Evolutionary conservation across 2,888 invertebrate genomes (phyloP).

Genomic region (Poecilobothrus nobilitatus): DNA sequence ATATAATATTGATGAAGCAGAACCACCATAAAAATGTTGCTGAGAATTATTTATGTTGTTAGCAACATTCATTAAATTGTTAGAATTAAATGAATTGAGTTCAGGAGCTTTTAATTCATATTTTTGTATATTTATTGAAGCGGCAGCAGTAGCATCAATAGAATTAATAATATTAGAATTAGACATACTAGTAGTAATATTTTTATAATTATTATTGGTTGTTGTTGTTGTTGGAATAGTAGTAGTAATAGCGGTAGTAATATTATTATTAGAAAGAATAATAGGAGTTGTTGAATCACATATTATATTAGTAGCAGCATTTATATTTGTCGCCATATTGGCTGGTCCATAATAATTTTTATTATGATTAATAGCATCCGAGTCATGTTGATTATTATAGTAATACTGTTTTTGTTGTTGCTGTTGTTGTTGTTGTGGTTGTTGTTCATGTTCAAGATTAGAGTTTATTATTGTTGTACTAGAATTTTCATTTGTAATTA

Average conservation of each 20-base stretch:
- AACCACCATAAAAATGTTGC: constrained; percentile 30
- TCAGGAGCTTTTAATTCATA: background rate
- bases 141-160: background rate
- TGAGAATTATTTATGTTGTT: constrained; percentile 17
- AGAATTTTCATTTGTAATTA: background rate
- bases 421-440: constrained; percentile 24
- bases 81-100: background rate
- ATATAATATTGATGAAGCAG: background rate
- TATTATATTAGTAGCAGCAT: constrained; percentile 14
- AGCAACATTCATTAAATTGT: constrained; percentile 9
- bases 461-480: background rate
- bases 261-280: constrained; percentile 11
- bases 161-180: background rate
- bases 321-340: constrained; percentile 13
- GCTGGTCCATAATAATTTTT: constrained; percentile 10
- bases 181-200: no score
- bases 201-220: no score
- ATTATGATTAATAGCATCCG: constrained; percentile 21
- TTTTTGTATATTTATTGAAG: background rate
- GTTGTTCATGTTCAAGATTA: constrained; percentile 13
- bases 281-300: constrained; percentile 6
- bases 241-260: background rate
- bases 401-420: constrained; percentile 17
- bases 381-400: constrained; percentile 22
- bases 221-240: background rate